Evolutionary conservation across 2,888 invertebrate genomes (phyloP), one percentile per base, ranked within the genome.

Genomic region (Cyclophora punctaria): DNA sequence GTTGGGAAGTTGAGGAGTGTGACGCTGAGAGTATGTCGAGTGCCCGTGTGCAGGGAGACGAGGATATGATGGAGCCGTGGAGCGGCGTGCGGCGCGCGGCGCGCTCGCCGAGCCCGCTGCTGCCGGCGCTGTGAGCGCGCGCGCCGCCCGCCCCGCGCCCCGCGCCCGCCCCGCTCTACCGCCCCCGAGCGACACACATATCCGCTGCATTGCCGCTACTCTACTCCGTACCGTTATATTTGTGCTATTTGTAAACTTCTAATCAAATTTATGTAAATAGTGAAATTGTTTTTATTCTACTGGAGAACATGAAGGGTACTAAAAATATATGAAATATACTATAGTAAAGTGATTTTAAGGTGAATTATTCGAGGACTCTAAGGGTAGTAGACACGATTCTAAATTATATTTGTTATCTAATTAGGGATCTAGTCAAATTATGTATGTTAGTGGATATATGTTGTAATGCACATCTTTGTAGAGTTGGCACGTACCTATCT

Each of bases 41-140:
- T 88, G 79, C 84, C 70, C 86, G 82, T 87, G 87, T 87, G 79
- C 86, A 90, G 90, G 90, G 90, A 90, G 89, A 90, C 90, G 89
- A 90, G 89, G 87, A 90, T 90, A 86, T 90, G 90, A 90, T 90
- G 89, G 88, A 88, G 81, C 75, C 83, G 75, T 90, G 89, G 89
- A 79, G 85, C 77, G 78, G 81, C 73, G 77, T 80, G 72, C 83
- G 83, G 65, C 80, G 81, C 54, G 62, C 67, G 64, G 76, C 78
- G 74, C 81, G 83, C 60, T 84, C 82, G 54, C 81, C 81, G 67
- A 85, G 86, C 73, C 87, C 87, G 67, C 81, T 86, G 69, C 83
- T 86, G 76, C 77, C 83, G 64, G 73, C 78, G 61, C 77, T 83
- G 63, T 87, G 79, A 83, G 71, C 69, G 45, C 37, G 43, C 46